These are phyloP conservation scores for Lamprotornis superbus DNA, from an alignment of 2,113 vertebrate species.

Conservation along the genomic window DNA sequence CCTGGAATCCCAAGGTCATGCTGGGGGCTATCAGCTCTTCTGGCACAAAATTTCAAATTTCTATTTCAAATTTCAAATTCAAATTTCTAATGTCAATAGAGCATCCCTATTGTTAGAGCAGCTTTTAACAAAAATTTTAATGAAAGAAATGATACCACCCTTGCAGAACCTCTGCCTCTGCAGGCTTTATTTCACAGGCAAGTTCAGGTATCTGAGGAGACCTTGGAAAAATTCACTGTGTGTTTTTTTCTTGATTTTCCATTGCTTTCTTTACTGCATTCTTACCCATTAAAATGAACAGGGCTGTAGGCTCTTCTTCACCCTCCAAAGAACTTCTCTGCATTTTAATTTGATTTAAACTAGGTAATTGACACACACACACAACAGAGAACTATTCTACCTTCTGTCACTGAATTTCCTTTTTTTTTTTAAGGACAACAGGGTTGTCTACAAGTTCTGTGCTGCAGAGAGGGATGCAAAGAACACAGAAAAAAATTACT, in stretches of 20 bases:
- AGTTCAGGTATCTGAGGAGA: neutral
- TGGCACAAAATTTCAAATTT: neutral
- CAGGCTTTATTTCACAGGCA: neutral
- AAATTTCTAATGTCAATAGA: neutral
- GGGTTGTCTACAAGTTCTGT: neutral
- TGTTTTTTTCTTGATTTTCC: neutral
- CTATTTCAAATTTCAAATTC: no score
- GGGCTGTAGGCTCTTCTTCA: neutral
- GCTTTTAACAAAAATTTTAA: neutral
- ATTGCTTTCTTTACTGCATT: neutral
- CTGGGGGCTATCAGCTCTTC: neutral
- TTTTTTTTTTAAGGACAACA: neutral
- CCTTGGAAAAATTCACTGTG: neutral
- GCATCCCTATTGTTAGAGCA: neutral
- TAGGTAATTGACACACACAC: neutral
- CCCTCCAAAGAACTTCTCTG: neutral
- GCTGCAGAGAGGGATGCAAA: neutral
- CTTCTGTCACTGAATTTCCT: neutral
- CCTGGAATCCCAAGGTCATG: neutral
- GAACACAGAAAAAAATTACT: neutral
- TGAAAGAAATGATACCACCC: neutral
- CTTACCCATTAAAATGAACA: neutral
- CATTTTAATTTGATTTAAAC: conserved; percentile 4
- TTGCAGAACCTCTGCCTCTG: neutral
- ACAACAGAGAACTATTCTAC: neutral